Evolutionary conservation across 2,113 vertebrate genomes (phyloP).

Genomic region (Paramisgurnus dabryanus): DNA sequence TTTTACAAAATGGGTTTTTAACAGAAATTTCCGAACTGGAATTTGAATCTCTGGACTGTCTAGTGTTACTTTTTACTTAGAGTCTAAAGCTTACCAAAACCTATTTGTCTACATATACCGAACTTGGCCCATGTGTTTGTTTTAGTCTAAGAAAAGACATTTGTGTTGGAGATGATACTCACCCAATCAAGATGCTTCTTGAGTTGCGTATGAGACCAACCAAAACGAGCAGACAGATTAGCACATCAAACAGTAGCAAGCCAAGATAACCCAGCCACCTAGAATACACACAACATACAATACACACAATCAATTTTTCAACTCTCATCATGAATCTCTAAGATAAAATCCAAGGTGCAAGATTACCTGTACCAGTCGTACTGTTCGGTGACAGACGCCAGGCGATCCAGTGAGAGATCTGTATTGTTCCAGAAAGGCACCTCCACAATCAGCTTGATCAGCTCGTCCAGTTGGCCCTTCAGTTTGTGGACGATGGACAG

Average conservation of each 20-base stretch:
- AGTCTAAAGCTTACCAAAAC: too few relatives aligned
- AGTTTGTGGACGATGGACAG: conserved; percentile 88
- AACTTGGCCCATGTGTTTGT: too few relatives aligned
- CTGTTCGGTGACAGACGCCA: conserved; percentile 85
- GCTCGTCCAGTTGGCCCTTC: conserved; percentile 84
- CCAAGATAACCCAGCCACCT: conserved; percentile 95
- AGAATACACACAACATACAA: conserved; percentile 46
- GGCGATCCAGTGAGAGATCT: conserved; percentile 82
- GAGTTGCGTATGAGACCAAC: conserved; percentile 98
- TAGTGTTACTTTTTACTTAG: too few relatives aligned
- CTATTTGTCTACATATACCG: too few relatives aligned
- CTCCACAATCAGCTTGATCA: conserved; percentile 83
- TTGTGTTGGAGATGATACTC: conserved; percentile 66
- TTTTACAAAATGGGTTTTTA: conserved; percentile 12
- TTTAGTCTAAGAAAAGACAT: too few relatives aligned
- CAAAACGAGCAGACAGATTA: conserved; percentile 94
- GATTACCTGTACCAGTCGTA: conserved; percentile 98
- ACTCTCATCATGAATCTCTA: too few relatives aligned
- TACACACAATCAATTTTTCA: background rate
- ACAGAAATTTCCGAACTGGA: conserved; percentile 1
- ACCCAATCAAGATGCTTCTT: conserved; percentile 92
- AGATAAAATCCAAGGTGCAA: background rate
- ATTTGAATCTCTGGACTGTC: background rate
- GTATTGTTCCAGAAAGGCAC: conserved; percentile 93
- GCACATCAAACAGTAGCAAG: conserved; percentile 88